Conservation (phyloP, 64 coral and sea anemone genomes). For the Dendronephthya gigantea region DNA sequence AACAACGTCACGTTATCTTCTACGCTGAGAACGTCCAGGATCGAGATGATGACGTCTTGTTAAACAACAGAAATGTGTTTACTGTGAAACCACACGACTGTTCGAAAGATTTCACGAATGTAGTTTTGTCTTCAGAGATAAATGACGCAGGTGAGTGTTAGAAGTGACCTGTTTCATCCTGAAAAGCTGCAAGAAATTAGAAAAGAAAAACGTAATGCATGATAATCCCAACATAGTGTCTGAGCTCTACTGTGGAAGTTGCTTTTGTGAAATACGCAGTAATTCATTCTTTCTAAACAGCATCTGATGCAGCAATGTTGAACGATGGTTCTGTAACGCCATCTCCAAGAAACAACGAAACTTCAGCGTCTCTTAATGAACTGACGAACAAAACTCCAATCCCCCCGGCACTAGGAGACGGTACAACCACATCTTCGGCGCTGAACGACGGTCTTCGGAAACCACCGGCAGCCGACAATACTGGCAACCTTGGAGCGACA, state of each 20-base stretch:
- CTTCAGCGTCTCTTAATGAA: neutral
- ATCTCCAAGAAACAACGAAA: neutral
- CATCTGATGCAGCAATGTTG: no score
- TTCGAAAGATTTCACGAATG: constrained; percentile 48
- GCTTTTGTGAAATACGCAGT: no score
- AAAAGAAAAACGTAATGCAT: no score
- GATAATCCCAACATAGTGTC: no score
- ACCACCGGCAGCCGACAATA: neutral
- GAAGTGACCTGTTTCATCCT: no score
- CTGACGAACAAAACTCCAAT: neutral
- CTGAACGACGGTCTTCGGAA: neutral
- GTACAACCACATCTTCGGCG: neutral
- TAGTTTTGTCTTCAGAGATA: constrained; percentile 30
- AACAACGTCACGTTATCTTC: constrained; percentile 84
- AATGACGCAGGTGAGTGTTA: neutral
- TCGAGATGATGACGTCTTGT: constrained; percentile 53
- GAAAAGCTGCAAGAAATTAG: no score
- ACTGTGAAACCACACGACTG: constrained; percentile 58
- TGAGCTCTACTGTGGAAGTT: no score
- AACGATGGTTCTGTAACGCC: no score
- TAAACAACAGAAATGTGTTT: constrained; percentile 76
- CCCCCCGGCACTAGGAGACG: neutral
- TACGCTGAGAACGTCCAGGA: constrained; percentile 67
- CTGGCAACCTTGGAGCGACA: neutral
- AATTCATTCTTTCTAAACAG: no score